These are phyloP conservation scores for Solenopsis fugax DNA, from an alignment of 1,140 invertebrate species.

Conservation along the genomic window DNA sequence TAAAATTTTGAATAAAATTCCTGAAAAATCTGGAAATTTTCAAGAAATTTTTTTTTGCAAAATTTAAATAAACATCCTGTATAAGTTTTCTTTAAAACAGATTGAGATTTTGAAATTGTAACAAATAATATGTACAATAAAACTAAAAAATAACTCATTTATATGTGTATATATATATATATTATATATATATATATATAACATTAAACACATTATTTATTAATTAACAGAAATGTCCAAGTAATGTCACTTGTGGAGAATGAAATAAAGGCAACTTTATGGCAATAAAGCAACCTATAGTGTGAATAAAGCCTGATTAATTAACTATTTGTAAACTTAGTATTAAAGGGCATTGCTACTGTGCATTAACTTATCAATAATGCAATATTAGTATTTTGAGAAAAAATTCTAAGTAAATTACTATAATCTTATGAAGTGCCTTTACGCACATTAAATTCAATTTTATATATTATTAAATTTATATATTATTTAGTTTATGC, in stretches of 20 bases:
- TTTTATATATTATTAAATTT: constrained; percentile 20
- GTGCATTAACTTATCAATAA: constrained; percentile 31
- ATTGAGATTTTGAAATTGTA: background rate
- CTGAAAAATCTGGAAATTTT: too few relatives aligned
- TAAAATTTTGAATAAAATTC: too few relatives aligned
- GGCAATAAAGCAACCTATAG: background rate
- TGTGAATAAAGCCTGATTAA: constrained; percentile 41
- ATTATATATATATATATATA: background rate
- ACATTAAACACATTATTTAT: background rate
- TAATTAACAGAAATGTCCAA: background rate
- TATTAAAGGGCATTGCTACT: constrained; percentile 48
- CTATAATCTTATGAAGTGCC: constrained; percentile 33
- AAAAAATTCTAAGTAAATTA: background rate
- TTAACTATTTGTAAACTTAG: constrained; percentile 50
- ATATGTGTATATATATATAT: background rate
- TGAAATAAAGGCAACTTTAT: background rate
- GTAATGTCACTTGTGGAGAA: background rate
- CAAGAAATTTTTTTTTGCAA: too few relatives aligned
- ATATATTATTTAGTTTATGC: background rate
- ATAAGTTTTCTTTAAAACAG: background rate
- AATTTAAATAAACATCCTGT: too few relatives aligned
- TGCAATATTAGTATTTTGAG: constrained; percentile 17
- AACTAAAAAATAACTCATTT: background rate
- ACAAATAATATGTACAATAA: background rate
- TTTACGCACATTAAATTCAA: constrained; percentile 30